Evolutionary conservation across 2,888 invertebrate genomes (phyloP).

Genomic region (Maniola hyperantus): DNA sequence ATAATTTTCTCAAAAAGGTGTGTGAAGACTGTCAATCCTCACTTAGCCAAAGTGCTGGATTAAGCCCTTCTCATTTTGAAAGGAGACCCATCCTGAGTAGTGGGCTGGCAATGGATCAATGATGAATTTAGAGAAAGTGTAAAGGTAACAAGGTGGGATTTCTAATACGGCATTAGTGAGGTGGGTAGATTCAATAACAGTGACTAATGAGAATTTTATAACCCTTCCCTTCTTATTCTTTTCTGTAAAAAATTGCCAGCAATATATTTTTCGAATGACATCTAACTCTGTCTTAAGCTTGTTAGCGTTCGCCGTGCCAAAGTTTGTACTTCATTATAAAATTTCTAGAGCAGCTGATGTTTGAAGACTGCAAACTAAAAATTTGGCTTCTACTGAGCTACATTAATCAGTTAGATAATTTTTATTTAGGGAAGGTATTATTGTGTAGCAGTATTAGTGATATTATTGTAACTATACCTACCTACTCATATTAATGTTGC

Average conservation of each 20-base stretch:
- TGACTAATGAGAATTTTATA: slow-evolving; percentile 41
- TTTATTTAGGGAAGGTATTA: too few relatives aligned
- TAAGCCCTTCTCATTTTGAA: too few relatives aligned
- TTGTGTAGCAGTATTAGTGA: too few relatives aligned
- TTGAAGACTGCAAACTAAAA: not conserved
- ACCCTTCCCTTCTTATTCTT: slow-evolving; percentile 39
- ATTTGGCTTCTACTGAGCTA: not conserved
- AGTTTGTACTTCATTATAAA: slow-evolving; percentile 42
- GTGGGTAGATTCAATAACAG: slow-evolving; percentile 14
- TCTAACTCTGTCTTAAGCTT: slow-evolving; percentile 42
- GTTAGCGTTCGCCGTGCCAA: slow-evolving; percentile 44
- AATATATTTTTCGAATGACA: slow-evolving; percentile 45
- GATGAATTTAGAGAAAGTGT: not conserved
- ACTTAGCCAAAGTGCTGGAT: too few relatives aligned
- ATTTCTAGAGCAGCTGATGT: slow-evolving; percentile 21
- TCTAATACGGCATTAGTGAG: not conserved
- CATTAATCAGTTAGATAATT: too few relatives aligned
- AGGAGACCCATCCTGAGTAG: too few relatives aligned
- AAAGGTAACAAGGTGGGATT: not conserved
- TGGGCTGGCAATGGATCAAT: too few relatives aligned
- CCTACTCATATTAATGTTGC: too few relatives aligned
- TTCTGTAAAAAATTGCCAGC: slow-evolving; percentile 43
- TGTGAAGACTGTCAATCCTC: too few relatives aligned
- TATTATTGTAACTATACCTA: too few relatives aligned
- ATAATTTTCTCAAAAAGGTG: too few relatives aligned